phyloP scores from a whole-genome alignment of 92 coral and sea anemone genomes.

The Epizoanthus ramosus region DNA sequence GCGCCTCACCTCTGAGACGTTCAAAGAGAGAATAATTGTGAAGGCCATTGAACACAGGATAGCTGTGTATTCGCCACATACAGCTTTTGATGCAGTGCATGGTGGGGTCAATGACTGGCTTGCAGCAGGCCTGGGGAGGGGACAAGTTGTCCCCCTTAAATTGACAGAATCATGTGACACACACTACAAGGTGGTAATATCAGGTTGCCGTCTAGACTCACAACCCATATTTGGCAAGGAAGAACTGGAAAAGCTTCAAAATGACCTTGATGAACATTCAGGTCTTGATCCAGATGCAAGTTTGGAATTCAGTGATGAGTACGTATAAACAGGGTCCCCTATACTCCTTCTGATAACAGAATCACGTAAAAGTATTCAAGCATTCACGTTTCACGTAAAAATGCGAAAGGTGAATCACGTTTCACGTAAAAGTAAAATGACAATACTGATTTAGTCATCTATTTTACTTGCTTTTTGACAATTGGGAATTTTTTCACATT shows the following conservation, averaged over 20 bases:
- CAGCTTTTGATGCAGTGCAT: conserved; percentile 95
- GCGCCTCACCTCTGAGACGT: conserved; percentile 69
- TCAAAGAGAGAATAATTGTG: conserved; percentile 89
- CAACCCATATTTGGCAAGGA: conserved; percentile 31
- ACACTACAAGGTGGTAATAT: conserved; percentile 31
- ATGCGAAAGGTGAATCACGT: too few relatives aligned
- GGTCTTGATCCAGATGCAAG: conserved; percentile 43
- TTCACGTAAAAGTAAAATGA: too few relatives aligned
- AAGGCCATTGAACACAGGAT: conserved; percentile 85
- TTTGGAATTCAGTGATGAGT: conserved; percentile 33
- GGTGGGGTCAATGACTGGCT: conserved; percentile 99
- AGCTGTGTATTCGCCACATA: conserved; percentile 96
- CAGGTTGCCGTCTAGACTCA: conserved; percentile 12
- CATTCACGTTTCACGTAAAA: too few relatives aligned
- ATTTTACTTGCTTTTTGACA: too few relatives aligned
- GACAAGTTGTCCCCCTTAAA: conserved; percentile 61
- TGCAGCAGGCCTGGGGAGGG: conserved; percentile 87
- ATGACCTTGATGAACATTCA: conserved; percentile 29
- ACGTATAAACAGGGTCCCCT: conserved; percentile 8
- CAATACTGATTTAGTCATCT: too few relatives aligned
- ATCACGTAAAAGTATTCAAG: too few relatives aligned
- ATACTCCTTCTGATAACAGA: too few relatives aligned
- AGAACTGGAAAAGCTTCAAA: conserved; percentile 40
- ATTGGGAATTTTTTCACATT: too few relatives aligned
- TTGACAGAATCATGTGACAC: conserved; percentile 40